Evolutionary conservation across 1,140 invertebrate species (phyloP), one percentile per base, ranked within the genome.

Genomic region (Drosophila kurseongensis): DNA sequence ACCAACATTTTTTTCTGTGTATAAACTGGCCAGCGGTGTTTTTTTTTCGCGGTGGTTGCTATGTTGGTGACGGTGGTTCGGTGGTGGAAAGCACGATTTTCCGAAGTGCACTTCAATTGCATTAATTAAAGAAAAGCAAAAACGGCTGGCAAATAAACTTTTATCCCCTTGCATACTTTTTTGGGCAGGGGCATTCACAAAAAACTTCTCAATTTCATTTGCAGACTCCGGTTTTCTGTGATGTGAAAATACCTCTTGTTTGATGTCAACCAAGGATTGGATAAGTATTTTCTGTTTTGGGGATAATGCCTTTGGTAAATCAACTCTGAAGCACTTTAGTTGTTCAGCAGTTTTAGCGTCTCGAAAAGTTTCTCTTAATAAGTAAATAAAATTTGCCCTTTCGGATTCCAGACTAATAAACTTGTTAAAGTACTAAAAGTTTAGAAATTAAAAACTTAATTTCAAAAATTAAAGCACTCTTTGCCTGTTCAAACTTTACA

Each of bases 81-180:
- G 54, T 65, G 80, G 80, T 75, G 61, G 56, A 82, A 86, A 86
- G 45, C 51, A 66, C 67, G 76, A 68, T 72, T 80, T 61, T 47
- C 52, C 55, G 48, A 86, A 86, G 83, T 88, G 83, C 83, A 88
- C 84, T 88, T 89, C 72, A 89, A 80, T 71, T 88, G 83, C 83
- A 88, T 89, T 89, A 76, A 89, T 89, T 83, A 79, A 72, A 88
- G 72, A 40, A 65, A 65, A 68, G 62, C 69, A 60, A 82, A 67
- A 66, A 48, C 57, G 40, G 38, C 54, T 60, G 52, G 41, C 56
- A 68, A 56, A 60, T 55, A 36, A 60, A 76, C 47, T 44, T 66
- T 47, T 65, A 75, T 76, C 38, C 71, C 45, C 41, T 73, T 44
- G 45, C 58, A 36, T 57, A 56, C 32, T 27, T 27, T 45, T 66